Conservation (phyloP, 2,888 invertebrate species). For the Acrobasis repandana region DNA sequence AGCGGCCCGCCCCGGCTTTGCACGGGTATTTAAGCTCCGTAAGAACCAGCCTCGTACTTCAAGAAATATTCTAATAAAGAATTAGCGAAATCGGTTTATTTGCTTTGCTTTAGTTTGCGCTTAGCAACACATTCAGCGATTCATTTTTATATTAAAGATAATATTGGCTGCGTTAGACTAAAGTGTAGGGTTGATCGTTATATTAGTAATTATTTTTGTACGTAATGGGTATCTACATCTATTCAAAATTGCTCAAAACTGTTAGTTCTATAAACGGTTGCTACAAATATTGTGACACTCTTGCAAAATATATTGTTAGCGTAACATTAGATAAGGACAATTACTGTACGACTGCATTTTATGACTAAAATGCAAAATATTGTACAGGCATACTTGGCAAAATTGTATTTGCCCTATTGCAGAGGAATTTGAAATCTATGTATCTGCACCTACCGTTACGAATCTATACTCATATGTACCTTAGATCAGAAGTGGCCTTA, state of each 20-base stretch:
- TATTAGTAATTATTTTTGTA: too few species aligned
- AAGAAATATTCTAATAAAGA: too few species aligned
- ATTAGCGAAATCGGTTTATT: too few species aligned
- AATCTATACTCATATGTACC: neutral
- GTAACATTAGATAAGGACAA: conserved; percentile 41
- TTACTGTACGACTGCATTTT: conserved; percentile 36
- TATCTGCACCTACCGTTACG: too few species aligned
- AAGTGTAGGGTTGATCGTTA: too few species aligned
- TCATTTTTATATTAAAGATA: too few species aligned
- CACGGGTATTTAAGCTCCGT: too few species aligned
- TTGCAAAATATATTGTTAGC: conserved; percentile 28
- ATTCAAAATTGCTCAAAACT: neutral
- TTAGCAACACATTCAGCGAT: too few species aligned
- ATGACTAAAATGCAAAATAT: conserved; percentile 20
- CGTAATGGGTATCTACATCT: neutral
- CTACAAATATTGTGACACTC: conserved; percentile 16
- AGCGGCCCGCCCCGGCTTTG: too few species aligned
- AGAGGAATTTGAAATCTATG: conserved; percentile 1
- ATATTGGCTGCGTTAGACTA: too few species aligned
- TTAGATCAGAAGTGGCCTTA: neutral
- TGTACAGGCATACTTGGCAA: conserved; percentile 1
- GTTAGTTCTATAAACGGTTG: neutral
- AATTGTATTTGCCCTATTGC: neutral
- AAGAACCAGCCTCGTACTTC: too few species aligned
- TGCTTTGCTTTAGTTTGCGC: too few species aligned